phyloP scores from a whole-genome alignment of 2,797 vertebrate species.

The Gallinago solitaria region DNA sequence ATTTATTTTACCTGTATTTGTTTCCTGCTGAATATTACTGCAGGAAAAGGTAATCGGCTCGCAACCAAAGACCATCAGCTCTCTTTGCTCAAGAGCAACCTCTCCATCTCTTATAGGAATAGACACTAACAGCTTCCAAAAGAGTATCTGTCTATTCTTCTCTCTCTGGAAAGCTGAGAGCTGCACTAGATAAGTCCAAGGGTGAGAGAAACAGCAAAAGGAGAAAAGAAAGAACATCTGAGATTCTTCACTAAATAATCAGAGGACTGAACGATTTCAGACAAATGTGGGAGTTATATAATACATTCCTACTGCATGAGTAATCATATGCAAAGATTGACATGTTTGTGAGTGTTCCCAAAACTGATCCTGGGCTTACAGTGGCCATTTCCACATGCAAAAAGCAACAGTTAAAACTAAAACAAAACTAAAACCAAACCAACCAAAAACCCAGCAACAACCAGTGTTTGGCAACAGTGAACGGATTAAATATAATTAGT shows the following conservation, averaged over 20 bases:
- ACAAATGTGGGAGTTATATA: conserved; percentile 41
- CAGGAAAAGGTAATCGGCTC: background rate
- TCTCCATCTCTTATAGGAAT: background rate
- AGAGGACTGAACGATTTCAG: conserved; percentile 17
- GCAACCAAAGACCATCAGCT: background rate
- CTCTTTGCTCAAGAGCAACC: background rate
- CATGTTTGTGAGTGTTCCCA: conserved; percentile 8
- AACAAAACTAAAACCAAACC: background rate
- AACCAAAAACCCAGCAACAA: too few relatives aligned
- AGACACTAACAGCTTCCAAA: background rate
- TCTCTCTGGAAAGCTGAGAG: background rate
- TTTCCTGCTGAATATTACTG: background rate
- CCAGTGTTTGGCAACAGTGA: too few relatives aligned
- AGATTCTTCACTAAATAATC: conserved; percentile 24
- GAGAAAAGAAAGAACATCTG: conserved; percentile 14
- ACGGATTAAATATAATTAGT: too few relatives aligned
- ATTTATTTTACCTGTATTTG: background rate
- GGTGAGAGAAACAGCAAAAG: background rate
- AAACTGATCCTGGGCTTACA: conserved; percentile 5
- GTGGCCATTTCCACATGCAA: background rate
- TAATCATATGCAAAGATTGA: conserved; percentile 50
- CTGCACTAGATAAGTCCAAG: background rate
- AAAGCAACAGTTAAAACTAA: background rate
- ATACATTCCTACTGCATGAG: conserved; percentile 29
- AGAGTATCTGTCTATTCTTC: background rate